These are phyloP conservation scores for Clupea harengus DNA, from an alignment of 2,113 vertebrate species.

Conservation along the genomic window DNA sequence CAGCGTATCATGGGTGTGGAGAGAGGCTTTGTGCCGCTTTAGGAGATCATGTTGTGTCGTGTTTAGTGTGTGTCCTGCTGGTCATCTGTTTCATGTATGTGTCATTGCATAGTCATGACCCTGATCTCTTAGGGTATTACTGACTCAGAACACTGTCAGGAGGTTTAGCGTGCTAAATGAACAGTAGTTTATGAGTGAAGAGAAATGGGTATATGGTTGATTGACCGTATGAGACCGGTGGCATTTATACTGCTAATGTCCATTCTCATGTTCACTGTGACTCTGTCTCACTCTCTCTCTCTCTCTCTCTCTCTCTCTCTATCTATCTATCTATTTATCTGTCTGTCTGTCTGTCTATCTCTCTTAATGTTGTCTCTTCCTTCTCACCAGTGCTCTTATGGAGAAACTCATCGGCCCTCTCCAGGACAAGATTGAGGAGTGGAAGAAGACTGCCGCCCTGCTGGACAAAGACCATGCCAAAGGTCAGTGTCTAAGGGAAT, in stretches of 20 bases:
- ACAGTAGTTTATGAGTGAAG: background rate
- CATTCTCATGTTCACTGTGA: background rate
- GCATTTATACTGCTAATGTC: background rate
- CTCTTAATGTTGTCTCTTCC: conserved; percentile 26
- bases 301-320: background rate
- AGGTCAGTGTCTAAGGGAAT: conserved; percentile 68
- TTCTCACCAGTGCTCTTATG: conserved; percentile 80
- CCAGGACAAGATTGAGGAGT: conserved; percentile 96
- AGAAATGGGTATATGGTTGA: background rate
- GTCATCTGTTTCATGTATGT: conserved; percentile 11
- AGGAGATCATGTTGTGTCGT: background rate
- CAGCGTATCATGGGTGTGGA: background rate
- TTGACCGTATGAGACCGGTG: background rate
- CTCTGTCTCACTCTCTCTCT: background rate
- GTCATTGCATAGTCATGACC: background rate
- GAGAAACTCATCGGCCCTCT: conserved; percentile 93
- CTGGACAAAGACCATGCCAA: conserved; percentile 97
- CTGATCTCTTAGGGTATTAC: conserved; percentile 16
- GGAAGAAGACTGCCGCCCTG: conserved; percentile 95
- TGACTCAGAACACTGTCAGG: background rate
- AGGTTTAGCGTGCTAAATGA: background rate
- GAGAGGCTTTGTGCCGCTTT: conserved; percentile 4
- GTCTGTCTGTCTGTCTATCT: background rate
- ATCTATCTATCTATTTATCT: background rate
- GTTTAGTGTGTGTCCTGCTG: background rate